Base-by-base conservation (phyloP, 2,797 vertebrate genomes). In the Chelmon rostratus region DNA sequence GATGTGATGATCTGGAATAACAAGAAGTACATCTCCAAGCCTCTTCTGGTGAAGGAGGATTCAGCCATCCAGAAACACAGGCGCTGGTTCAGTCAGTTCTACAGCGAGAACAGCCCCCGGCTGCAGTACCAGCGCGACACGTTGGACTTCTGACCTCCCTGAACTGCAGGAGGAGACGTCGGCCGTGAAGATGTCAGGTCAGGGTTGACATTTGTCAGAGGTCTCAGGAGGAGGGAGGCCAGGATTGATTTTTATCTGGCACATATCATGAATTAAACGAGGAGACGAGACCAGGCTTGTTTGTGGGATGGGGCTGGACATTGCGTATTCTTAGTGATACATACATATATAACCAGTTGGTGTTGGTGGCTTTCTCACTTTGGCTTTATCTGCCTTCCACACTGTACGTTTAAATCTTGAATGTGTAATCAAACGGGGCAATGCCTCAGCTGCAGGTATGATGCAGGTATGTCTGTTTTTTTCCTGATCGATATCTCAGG, bases 1-100 rank as follows among this genome's bases (percentile, higher is more conserved):
- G 96, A 97, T 1, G 86, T 97, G 47, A 96, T 96, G 96, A 95
- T 97, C 88, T 97, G 97, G 97, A 98, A 97, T 83, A 97, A 97
- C 79, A 97, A 97, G 92, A 96, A 88, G 70, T 96, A 96, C 63
- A 79, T 95, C 74, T 88, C 94, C 50, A 96, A 95, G 71, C 97
- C 96, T 0, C 81, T 97, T 44, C 94, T 97, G 7, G 94, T 97
- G 73, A 96, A 95, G 74, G 97, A 97, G 58, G 97, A 97, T 28
- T 91, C 93, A 0, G 85, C 94, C 50, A 96, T 97, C 73, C 94
- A 91, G 86, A 96, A 91, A 73, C 96, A 97, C 89, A 70, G 96
- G 19, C 95, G 95, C 86, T 97, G 97, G 97, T 97, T 82, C 37
- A 93, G 95, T 73, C 97, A 97, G 93, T 97, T 97, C 86, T 97